These are phyloP conservation scores for Limnodromus scolopaceus DNA, from an alignment of 2,797 vertebrate genomes.

Conservation along the genomic window DNA sequence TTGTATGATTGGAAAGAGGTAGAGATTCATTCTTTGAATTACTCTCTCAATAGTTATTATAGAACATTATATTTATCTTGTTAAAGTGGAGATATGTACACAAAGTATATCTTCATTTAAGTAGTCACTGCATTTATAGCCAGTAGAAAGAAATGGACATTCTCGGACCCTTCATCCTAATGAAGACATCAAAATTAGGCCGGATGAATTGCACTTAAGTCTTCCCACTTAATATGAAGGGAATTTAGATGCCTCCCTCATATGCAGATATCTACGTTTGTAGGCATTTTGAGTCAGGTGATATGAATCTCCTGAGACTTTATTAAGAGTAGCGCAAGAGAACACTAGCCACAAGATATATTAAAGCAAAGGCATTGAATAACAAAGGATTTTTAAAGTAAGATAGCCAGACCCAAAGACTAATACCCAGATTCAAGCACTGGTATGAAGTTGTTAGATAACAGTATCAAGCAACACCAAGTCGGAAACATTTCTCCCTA, in stretches of 20 bases:
- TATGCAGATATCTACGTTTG: background rate
- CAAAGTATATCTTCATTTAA: background rate
- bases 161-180: background rate
- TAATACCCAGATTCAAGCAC: background rate
- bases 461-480: fast-evolving
- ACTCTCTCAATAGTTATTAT: background rate
- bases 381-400: background rate
- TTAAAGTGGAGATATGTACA: background rate
- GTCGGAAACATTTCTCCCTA: background rate
- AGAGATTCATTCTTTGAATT: background rate
- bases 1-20: background rate
- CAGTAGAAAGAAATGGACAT: background rate
- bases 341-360: background rate
- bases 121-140: background rate
- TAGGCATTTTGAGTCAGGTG: background rate
- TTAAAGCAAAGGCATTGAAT: background rate
- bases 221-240: background rate
- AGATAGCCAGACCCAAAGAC: background rate
- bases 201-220: background rate
- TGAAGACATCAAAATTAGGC: background rate
- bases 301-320: background rate
- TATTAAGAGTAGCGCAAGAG: background rate
- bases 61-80: background rate
- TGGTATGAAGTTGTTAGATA: background rate
- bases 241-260: background rate